Base-by-base conservation (phyloP, 2,113 vertebrate species). In the Crotophaga sulcirostris region DNA sequence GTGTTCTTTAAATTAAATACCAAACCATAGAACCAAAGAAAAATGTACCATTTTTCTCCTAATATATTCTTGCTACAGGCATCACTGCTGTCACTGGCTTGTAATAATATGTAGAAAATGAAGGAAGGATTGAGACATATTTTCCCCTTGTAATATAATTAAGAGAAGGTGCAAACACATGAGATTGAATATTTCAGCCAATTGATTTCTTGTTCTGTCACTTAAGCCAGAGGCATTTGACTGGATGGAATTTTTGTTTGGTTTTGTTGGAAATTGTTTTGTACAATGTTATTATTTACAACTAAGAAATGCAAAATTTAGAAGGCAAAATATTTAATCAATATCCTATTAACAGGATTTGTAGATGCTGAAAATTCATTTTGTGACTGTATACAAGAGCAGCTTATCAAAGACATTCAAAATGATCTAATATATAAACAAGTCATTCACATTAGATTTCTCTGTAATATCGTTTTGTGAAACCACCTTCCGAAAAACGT, bases 291-390 rank as follows among this genome's bases (percentile, higher is more conserved):
- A 40, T 79, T 73, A 73, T 72, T 84, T 94, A 49, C 8, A 68
- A 54, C 23, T 33, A 63, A 77, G 66, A 86, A 89, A 78, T 19
- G 13, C 4, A 70, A 88, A 78, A 95, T 81, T 80, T 55, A 82
- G 83, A 88, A 85, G 12, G 28, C 20, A 81, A 93, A 92, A 83
- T 69, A 87, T 45, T 31, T 28, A 91, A 56, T 92, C 81, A 84
- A 90, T 91, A 94, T 16, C 19, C 47, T 90, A 73, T 94, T 96
- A 96, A 63, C 23, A 75, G 25, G 60, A 86, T 84, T 45, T 94
- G n/a, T 69, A 64, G 51, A 56, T 6, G 11, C 10, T 74, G 62
- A 28, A 34, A 45, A 55, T 34, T 38, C 8, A 25, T 79, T 87
- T 90, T 67, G 29, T 70, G 40, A 5, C 29, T 85, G 36, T 23